These are phyloP conservation scores for Zaprionus ghesquierei DNA, from an alignment of 1,140 invertebrate species.

Conservation along the genomic window DNA sequence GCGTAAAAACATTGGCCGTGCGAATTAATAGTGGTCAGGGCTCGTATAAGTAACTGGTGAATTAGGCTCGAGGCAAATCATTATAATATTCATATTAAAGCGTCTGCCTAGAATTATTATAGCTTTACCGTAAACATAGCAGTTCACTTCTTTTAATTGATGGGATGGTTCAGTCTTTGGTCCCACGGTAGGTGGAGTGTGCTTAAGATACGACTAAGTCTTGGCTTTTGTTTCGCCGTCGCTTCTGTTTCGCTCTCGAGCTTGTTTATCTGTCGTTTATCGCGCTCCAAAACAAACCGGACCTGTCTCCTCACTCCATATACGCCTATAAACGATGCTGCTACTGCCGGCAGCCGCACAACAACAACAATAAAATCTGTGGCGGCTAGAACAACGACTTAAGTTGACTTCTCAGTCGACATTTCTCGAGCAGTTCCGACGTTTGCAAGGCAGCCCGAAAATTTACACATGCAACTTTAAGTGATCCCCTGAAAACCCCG, in stretches of 20 bases:
- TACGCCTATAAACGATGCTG: conserved; percentile 68
- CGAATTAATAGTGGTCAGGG: too few relatives aligned
- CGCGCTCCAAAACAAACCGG: conserved; percentile 71
- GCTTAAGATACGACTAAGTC: conserved; percentile 6
- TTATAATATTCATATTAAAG: neutral
- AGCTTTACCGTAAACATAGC: neutral
- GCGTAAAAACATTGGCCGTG: too few relatives aligned
- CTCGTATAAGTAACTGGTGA: too few relatives aligned
- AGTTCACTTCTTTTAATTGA: neutral
- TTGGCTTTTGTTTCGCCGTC: conserved; percentile 15
- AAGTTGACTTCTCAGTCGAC: conserved; percentile 58
- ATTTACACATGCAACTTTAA: conserved; percentile 52
- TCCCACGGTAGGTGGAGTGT: neutral
- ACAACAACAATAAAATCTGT: conserved; percentile 23
- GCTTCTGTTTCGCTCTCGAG: conserved; percentile 63
- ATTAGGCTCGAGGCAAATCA: too few relatives aligned
- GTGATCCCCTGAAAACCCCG: neutral
- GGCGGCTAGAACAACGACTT: conserved; percentile 42
- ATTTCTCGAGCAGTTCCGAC: conserved; percentile 72
- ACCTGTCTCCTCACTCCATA: conserved; percentile 72
- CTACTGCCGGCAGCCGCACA: conserved; percentile 54
- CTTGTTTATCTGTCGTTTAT: conserved; percentile 79
- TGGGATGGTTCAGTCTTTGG: neutral
- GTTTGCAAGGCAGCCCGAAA: conserved; percentile 67
- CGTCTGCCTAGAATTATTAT: neutral